Conservation (phyloP, 2,888 invertebrate species). For the Malthinus seriepunctatus region DNA sequence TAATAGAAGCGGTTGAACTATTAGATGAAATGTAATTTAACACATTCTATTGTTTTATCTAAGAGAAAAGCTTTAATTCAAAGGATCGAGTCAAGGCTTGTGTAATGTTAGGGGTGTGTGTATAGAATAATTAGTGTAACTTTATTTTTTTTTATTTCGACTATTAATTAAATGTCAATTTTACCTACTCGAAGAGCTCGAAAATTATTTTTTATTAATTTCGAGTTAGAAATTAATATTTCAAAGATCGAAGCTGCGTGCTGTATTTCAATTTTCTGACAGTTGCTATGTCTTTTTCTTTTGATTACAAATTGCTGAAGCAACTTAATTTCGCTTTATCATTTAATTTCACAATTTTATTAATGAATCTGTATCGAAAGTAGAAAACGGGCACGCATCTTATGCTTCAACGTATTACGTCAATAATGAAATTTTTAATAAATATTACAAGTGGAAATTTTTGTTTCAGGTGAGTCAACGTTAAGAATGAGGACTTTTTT, state of each 20-base stretch:
- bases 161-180: too few species aligned
- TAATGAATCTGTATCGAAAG: constrained; percentile 5
- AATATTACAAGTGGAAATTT: background rate
- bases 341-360: constrained; percentile 5
- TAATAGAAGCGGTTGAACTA: too few species aligned
- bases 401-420: background rate
- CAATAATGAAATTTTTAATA: too few species aligned
- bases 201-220: background rate
- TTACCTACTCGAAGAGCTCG: too few species aligned
- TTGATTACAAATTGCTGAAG: constrained; percentile 1
- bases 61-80: too few species aligned
- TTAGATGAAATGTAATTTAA: too few species aligned
- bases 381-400: background rate
- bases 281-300: constrained; percentile 6
- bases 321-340: constrained; percentile 4
- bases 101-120: too few species aligned
- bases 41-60: too few species aligned
- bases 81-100: too few species aligned
- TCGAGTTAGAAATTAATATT: constrained; percentile 3
- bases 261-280: constrained; percentile 2
- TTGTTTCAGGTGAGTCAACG: background rate
- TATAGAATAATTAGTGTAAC: too few species aligned
- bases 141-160: too few species aligned
- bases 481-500: too few species aligned
- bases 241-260: constrained; percentile 1